Evolutionary conservation across 92 coral and sea anemone species (phyloP).

Genomic region (Parazoanthus atlanticus): DNA sequence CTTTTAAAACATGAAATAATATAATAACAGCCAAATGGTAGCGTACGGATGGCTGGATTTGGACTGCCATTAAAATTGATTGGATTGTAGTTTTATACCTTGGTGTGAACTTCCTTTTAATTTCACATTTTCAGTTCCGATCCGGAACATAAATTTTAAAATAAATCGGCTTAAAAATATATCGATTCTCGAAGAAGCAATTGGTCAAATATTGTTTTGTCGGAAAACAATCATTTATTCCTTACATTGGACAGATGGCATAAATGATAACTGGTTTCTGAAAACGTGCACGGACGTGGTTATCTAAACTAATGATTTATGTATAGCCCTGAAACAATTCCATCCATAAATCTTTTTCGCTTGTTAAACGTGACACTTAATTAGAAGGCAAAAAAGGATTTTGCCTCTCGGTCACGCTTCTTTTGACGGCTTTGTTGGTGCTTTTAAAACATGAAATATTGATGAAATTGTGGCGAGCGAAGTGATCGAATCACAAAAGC

Average conservation of each 20-base stretch:
- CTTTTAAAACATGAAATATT: constrained; percentile 24
- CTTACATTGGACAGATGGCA: background rate
- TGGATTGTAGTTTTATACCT: background rate
- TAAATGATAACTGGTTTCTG: background rate
- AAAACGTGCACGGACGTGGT: background rate
- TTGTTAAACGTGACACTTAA: constrained; percentile 18
- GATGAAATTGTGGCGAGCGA: background rate
- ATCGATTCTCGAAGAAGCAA: background rate
- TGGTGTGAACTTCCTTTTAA: background rate
- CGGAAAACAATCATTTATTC: no score
- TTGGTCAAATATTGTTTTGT: background rate
- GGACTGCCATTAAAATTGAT: background rate
- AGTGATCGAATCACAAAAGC: constrained; percentile 7
- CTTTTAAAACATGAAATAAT: no score
- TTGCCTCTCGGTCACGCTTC: constrained; percentile 21
- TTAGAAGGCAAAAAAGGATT: background rate
- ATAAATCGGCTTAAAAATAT: background rate
- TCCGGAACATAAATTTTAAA: background rate
- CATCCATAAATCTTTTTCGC: background rate
- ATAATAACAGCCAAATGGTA: background rate
- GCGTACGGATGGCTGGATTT: background rate
- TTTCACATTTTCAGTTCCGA: background rate
- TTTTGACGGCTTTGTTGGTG: constrained; percentile 12
- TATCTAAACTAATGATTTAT: background rate
- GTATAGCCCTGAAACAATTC: background rate